Conservation (phyloP, 2,797 vertebrate genomes). For the Falco biarmicus region DNA sequence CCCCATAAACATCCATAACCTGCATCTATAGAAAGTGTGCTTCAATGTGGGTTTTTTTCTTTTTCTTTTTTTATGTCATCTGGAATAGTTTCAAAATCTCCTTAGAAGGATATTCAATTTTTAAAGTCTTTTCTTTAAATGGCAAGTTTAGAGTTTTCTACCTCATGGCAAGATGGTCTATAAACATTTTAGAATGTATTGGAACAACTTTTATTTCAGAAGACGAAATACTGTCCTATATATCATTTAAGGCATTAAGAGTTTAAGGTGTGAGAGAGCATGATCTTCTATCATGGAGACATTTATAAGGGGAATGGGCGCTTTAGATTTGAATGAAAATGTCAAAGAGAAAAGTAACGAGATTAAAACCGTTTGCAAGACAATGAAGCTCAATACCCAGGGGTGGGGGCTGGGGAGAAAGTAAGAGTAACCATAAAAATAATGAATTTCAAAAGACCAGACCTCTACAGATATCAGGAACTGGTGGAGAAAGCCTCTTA, state of each 20-base stretch:
- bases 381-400: background rate
- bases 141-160: background rate
- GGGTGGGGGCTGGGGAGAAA: too few relatives aligned
- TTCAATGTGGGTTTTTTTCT: background rate
- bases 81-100: background rate
- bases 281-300: background rate
- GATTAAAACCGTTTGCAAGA: background rate
- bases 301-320: background rate
- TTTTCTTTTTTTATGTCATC: background rate
- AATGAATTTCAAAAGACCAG: background rate
- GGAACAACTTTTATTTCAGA: background rate
- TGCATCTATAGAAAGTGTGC: background rate
- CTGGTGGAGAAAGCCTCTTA: background rate
- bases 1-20: background rate
- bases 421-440: background rate
- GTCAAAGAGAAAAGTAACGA: background rate
- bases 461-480: background rate
- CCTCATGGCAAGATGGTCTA: background rate
- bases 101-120: background rate
- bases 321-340: conserved; percentile 26
- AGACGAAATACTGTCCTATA: background rate
- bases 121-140: background rate
- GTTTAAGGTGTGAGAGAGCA: background rate
- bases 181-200: background rate
- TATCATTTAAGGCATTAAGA: background rate